Evolutionary conservation across 1,140 invertebrate genomes (phyloP), one percentile per base, ranked within the genome.

Genomic region (Musca domestica): DNA sequence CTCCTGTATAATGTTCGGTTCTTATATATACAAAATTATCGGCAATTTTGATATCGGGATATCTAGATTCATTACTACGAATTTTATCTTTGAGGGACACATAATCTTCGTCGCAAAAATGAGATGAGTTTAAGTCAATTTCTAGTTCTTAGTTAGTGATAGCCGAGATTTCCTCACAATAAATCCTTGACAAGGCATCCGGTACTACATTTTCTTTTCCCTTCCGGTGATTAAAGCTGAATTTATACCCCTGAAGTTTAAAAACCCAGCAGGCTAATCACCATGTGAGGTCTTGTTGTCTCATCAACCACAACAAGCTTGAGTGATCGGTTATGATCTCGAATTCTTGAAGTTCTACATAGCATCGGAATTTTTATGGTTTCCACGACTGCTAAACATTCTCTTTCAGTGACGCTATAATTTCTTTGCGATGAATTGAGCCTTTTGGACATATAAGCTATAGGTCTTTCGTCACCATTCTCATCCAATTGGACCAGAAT

Each of bases 11-110:
- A 17, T 49, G 67, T 17, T 61, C 52, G 10, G 67, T 48, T 25
- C 67, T 17, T 17, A 17, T 48, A 25, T 68, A 63, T n/a, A 68
- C 17, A 20, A 23, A 68, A 9, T 51, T 27, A 10, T 63, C 56
- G n/a, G n/a, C n/a, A n/a, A n/a, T n/a, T n/a, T n/a, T n/a, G n/a
- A n/a, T n/a, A n/a, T n/a, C n/a, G n/a, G 2, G 23, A 54, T 2
- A 51, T 48, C 49, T 49, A 20, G 17, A 48, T 17, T 34, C 63
- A 41, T 2, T 20, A 30, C 4, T 46, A 63, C 20, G 49, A 56
- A 22, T 17, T 17, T 46, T 49, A 7, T n/a, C 56, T n/a, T n/a
- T n/a, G n/a, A n/a, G 47, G 14, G 61, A 46, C 17, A 22, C 3
- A 25, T 34, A n/a, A 2, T 27, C 15, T 48, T 63, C 61, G 5